Base-by-base conservation (phyloP, 92 coral and sea anemone genomes). In the Isaurus tuberculatus region DNA sequence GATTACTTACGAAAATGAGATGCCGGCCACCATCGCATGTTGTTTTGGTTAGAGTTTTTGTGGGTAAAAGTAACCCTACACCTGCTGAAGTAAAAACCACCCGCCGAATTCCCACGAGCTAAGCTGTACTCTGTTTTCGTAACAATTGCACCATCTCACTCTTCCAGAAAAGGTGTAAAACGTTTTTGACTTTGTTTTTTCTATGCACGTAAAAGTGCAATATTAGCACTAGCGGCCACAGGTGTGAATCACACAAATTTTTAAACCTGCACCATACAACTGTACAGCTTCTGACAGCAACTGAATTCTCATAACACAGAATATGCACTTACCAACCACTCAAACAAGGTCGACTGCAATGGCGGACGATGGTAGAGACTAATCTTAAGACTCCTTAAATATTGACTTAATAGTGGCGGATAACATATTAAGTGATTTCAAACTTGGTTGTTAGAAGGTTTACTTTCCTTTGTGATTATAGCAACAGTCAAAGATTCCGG, bases 21-120 rank as follows among this genome's bases (percentile, higher is more conserved):
- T 34, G 51, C 53, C 70, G 53, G 29, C 55, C 13, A n/a, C 57
- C 25, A 34, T 33, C 33, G 23, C 27, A 23, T 25, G 60, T 77
- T 77, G 82, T 77, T 57, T 77, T 34, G 53, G 16, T 34, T 33
- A n/a, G 13, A 8, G 46, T 32, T 75, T 30, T 58, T 75, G 51
- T 75, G 67, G 33, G 15, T 5, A 14, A 31, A 64, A 26, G 1
- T 9, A 2, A 13, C 20, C 20, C 4, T 67, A 4, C 85, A 85
- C 85, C 79, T 85, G 89, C 60, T 51, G 1, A n/a, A 11, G 13
- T 23, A 36, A 27, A 29, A 17, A 79, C 51, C 89, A 79, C 43
- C 70, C 88, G 84, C 65, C 29, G 8, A 15, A 23, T 85, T 85
- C 85, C 72, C 86, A 72, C 82, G 83, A 69, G 86, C 42, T 30